phyloP scores from a whole-genome alignment of 2,113 vertebrate genomes.

The Corythornis madagascariensis region DNA sequence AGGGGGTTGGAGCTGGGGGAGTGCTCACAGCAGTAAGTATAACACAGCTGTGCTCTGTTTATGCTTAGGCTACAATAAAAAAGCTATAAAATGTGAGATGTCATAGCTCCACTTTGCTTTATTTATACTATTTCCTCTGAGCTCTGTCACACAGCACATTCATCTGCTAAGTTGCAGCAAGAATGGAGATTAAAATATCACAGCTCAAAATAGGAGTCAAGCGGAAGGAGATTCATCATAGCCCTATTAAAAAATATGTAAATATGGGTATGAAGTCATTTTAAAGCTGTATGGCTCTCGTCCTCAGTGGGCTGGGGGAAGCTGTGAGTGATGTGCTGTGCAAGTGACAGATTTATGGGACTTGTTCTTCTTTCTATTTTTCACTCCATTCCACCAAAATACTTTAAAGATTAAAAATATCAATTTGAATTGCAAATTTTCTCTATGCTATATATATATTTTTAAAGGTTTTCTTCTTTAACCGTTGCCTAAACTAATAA shows the following conservation, averaged over 20 bases:
- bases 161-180: slow-evolving; percentile 82
- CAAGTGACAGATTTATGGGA: slow-evolving; percentile 55
- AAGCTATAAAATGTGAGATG: slow-evolving; percentile 86
- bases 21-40: slow-evolving; percentile 78
- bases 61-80: slow-evolving; percentile 84
- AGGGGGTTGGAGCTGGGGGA: slow-evolving; percentile 69
- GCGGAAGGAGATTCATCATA: slow-evolving; percentile 85
- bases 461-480: slow-evolving; percentile 41
- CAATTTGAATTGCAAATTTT: slow-evolving; percentile 72
- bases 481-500: slow-evolving; percentile 52
- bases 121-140: slow-evolving; percentile 86
- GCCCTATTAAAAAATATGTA: slow-evolving; percentile 84
- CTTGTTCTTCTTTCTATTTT: slow-evolving; percentile 54
- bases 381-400: slow-evolving; percentile 60
- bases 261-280: slow-evolving; percentile 81
- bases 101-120: slow-evolving; percentile 85
- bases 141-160: slow-evolving; percentile 83
- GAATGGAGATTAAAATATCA: slow-evolving; percentile 86
- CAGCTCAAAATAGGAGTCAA: slow-evolving; percentile 86
- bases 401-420: slow-evolving; percentile 72
- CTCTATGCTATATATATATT: slow-evolving; percentile 4
- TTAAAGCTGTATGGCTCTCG: slow-evolving; percentile 71
- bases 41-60: slow-evolving; percentile 88
- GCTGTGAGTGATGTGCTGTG: slow-evolving; percentile 61
- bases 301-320: slow-evolving; percentile 54